Evolutionary conservation across 2,113 vertebrate genomes (phyloP).

Genomic region (Urocynchramus pylzowi): DNA sequence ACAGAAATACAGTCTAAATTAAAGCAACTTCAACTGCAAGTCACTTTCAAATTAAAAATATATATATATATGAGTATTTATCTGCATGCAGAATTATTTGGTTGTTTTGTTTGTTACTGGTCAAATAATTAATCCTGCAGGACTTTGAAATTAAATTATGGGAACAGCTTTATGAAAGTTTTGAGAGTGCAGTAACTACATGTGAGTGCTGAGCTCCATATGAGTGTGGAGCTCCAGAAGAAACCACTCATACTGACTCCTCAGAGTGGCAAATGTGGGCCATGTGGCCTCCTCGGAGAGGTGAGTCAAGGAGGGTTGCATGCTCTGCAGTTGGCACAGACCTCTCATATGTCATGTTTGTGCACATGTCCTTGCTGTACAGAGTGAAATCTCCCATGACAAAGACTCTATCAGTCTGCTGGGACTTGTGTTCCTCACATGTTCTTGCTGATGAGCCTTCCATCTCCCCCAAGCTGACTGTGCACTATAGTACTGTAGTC

Average conservation of each 20-base stretch:
- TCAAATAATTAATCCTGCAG: neutral
- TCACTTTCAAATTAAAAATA: neutral
- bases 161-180: neutral
- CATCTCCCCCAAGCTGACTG: neutral
- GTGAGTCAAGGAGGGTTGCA: neutral
- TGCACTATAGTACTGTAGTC: neutral
- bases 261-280: neutral
- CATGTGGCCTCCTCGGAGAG: fast-evolving
- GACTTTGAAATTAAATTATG: neutral
- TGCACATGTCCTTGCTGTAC: neutral
- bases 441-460: neutral
- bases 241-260: neutral
- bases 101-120: neutral
- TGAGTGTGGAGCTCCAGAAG: neutral
- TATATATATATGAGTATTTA: neutral
- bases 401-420: neutral
- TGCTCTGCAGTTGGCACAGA: neutral
- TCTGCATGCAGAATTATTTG: neutral
- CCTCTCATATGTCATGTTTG: neutral
- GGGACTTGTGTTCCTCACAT: neutral
- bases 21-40: neutral
- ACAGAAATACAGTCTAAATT: neutral
- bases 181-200: neutral
- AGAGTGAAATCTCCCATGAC: neutral
- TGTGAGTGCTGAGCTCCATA: neutral